Conservation (phyloP, 2,888 invertebrate species). For the Lasioglossum morio region DNA sequence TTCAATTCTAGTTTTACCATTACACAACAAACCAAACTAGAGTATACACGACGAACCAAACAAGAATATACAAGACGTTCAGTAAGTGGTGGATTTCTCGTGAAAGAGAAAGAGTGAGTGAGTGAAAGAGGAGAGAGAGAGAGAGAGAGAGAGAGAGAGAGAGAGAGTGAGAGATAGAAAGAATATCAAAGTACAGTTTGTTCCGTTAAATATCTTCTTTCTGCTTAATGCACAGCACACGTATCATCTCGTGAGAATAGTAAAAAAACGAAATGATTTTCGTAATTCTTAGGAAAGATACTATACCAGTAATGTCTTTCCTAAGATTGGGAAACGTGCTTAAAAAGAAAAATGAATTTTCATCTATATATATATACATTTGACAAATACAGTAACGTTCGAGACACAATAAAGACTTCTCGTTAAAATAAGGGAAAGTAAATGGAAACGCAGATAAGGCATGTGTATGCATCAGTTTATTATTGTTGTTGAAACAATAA, state of each 20-base stretch:
- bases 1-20: background rate
- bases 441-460: constrained; percentile 13
- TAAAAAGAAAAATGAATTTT: background rate
- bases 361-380: background rate
- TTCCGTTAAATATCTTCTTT: background rate
- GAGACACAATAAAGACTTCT: background rate
- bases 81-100: constrained; percentile 38
- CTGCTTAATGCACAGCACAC: constrained; percentile 9
- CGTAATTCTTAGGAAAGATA: background rate
- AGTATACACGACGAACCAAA: background rate
- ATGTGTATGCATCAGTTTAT: background rate
- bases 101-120: background rate
- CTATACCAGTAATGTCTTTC: background rate
- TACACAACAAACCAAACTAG: background rate
- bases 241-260: constrained; percentile 4
- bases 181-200: background rate
- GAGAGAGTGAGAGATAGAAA: background rate
- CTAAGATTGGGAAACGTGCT: background rate
- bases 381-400: background rate
- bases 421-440: constrained; percentile 2
- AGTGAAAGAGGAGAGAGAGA: background rate
- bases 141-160: background rate
- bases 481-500: background rate
- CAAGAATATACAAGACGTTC: constrained; percentile 32
- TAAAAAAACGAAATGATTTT: constrained; percentile 9